phyloP scores from a whole-genome alignment of 1,140 invertebrate species.

The Halyomorpha halys region DNA sequence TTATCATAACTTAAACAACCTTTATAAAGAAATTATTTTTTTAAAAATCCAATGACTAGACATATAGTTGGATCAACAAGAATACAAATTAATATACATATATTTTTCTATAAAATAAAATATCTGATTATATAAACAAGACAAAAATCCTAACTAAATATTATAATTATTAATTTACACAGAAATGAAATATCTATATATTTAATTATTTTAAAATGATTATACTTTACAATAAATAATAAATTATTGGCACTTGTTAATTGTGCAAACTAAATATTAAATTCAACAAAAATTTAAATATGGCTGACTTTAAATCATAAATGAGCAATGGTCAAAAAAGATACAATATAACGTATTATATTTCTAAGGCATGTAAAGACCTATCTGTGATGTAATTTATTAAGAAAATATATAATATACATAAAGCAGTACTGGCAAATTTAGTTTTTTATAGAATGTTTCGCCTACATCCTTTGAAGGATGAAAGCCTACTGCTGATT shows the following conservation, averaged over 20 bases:
- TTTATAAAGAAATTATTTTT: not conserved
- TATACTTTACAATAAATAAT: constrained; percentile 15
- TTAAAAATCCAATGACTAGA: constrained; percentile 17
- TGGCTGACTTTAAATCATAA: constrained; percentile 4
- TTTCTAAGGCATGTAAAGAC: too few species aligned
- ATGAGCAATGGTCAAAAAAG: too few species aligned
- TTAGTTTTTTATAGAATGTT: too few species aligned
- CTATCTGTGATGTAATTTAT: too few species aligned
- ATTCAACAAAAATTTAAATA: not conserved
- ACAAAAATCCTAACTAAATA: constrained; percentile 7
- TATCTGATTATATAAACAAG: constrained; percentile 12
- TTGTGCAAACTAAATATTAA: constrained; percentile 3
- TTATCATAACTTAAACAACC: not conserved
- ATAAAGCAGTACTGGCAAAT: too few species aligned
- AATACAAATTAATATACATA: constrained; percentile 17
- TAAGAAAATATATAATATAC: too few species aligned
- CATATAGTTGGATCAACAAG: constrained; percentile 14
- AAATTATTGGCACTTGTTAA: constrained; percentile 11
- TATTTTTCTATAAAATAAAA: constrained; percentile 16
- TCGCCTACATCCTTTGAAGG: too few species aligned
- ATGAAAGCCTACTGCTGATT: too few species aligned
- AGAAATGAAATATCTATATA: constrained; percentile 1
- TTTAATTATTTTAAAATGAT: not conserved
- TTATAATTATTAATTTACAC: not conserved
- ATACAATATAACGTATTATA: too few species aligned